Evolutionary conservation across 2,113 vertebrate genomes (phyloP).

Genomic region (Orycteropus afer): DNA sequence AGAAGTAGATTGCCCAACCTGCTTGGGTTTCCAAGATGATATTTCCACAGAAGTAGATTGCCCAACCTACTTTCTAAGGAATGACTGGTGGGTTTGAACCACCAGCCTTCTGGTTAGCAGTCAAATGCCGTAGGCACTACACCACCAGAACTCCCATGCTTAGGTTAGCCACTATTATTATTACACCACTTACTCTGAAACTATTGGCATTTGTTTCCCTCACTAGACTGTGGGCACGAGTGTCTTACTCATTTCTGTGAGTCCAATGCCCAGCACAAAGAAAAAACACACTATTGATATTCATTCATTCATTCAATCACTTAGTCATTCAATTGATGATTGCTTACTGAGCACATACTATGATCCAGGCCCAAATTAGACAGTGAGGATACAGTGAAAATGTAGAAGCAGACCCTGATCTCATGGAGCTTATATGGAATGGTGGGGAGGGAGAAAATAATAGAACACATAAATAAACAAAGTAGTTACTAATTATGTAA

Average conservation of each 20-base stretch:
- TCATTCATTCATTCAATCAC: neutral
- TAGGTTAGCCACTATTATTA: no score
- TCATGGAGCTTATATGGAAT: neutral
- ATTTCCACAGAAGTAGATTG: no score
- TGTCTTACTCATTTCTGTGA: neutral
- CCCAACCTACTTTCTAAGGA: no score
- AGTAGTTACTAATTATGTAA: neutral
- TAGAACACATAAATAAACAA: neutral
- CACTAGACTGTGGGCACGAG: neutral
- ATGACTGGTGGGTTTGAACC: no score
- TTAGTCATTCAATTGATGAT: neutral
- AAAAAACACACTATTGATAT: neutral
- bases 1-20: no score
- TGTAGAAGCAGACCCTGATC: neutral
- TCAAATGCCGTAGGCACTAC: no score
- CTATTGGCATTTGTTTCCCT: neutral
- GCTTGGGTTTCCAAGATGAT: no score
- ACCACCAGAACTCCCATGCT: no score
- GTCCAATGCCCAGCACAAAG: neutral
- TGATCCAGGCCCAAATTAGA: neutral
- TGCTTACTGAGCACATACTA: neutral
- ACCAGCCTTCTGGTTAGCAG: no score
- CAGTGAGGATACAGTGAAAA: neutral
- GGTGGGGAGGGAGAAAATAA: neutral
- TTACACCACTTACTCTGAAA: neutral